Conservation (phyloP, 2,888 invertebrate species). For the Drosophila quinaria region DNA sequence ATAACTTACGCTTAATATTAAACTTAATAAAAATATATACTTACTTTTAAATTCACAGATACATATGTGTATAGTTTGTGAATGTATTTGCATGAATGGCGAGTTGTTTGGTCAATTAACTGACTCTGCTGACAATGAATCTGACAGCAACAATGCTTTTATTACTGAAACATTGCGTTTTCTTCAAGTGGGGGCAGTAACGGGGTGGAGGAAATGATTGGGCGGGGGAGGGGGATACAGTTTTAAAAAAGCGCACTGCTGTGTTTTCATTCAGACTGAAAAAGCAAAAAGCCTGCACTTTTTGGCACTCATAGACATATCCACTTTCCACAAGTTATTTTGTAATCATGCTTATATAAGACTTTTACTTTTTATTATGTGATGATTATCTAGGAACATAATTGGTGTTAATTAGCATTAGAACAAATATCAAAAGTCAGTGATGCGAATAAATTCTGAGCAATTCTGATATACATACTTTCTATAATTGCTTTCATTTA, state of each 20-base stretch:
- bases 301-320: conserved; percentile 4
- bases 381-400: background rate
- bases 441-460: too few relatives aligned
- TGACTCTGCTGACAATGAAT: conserved; percentile 61
- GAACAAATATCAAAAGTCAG: too few relatives aligned
- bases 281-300: conserved; percentile 30
- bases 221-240: background rate
- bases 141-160: conserved; percentile 4
- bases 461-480: too few relatives aligned
- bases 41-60: conserved; percentile 6
- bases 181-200: background rate
- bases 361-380: background rate
- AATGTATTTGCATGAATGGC: conserved; percentile 35
- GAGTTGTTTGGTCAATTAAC: conserved; percentile 66
- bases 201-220: background rate
- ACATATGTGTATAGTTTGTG: conserved; percentile 9
- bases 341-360: background rate
- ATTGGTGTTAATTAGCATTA: background rate
- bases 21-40: background rate
- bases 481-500: too few relatives aligned
- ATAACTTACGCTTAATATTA: background rate
- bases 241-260: conserved; percentile 48
- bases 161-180: conserved; percentile 2
- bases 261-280: conserved; percentile 67
- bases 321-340: background rate